Evolutionary conservation across 2,888 invertebrate genomes (phyloP), one percentile per base, ranked within the genome.

Genomic region (Germaria angustata): DNA sequence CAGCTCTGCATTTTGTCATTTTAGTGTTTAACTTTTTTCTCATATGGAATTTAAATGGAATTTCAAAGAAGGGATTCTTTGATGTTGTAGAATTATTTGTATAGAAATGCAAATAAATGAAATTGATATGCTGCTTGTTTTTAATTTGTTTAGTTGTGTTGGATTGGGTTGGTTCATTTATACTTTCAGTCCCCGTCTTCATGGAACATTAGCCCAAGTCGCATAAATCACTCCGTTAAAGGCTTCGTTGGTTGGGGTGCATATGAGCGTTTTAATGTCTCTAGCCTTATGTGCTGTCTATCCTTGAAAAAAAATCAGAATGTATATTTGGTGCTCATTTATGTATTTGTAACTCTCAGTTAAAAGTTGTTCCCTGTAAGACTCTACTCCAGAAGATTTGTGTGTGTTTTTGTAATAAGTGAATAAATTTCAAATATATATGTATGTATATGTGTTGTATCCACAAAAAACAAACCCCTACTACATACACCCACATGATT

Each of bases 141-240:
- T 17, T 17, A 17, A 4, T 6, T 72, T 61, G 36, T 17, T 57
- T 36, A 36, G n/a, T 57, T 36, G 24, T 17, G 24, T 36, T 89
- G 87, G 57, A 9, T 28, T 65, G 28, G 22, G 85, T 87, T 86
- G 87, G 87, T 88, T 89, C 87, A 88, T 89, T 89, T 89, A 86
- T 87, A 89, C 89, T 88, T 89, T 89, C 88, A 88, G 88, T 88
- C 87, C 88, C 85, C 86, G 85, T 87, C 87, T 86, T 88, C 87
- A 87, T 88, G 88, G 88, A 86, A 86, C 59, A 75, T 65, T 69
- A 75, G 65, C 69, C 63, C 69, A 65, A 22, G 24, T 78, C 86
- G 85, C 86, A 89, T 89, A 89, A 89, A 89, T 89, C 88, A 89
- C 87, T 87, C 87, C 85, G 85, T 75, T 72, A 55, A 55, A 41